Conservation (phyloP, 2,888 invertebrate species). For the Smittia aterrima region DNA sequence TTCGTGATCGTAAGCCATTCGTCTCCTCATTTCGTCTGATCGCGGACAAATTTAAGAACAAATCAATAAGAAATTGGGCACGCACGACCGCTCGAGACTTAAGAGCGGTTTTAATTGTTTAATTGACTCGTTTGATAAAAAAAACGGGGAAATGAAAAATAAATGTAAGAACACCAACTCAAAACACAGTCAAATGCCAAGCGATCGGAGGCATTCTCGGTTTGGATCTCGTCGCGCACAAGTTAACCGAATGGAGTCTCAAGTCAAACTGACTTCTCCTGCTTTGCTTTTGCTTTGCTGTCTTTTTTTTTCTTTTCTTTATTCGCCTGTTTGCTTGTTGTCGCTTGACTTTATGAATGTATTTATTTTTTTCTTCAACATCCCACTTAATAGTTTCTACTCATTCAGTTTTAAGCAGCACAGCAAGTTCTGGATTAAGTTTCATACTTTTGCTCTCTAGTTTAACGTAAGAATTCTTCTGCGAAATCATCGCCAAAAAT, state of each 20-base stretch:
- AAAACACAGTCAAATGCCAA: constrained; percentile 8
- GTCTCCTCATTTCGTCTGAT: background rate
- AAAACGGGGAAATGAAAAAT: background rate
- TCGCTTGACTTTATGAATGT: background rate
- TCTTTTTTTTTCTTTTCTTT: constrained; percentile 10
- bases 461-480: background rate
- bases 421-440: background rate
- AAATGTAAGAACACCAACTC: constrained; percentile 4
- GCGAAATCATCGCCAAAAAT: background rate
- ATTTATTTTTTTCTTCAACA: constrained; percentile 1
- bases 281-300: background rate
- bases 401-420: background rate
- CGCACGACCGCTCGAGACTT: background rate
- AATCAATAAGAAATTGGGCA: background rate
- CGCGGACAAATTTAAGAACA: background rate
- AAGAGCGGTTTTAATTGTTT: background rate
- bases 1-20: background rate
- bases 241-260: constrained; percentile 23
- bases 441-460: background rate
- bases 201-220: background rate
- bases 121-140: background rate
- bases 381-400: background rate
- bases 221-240: constrained; percentile 6
- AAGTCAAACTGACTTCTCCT: constrained; percentile 17
- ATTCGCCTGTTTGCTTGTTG: background rate